phyloP scores from a whole-genome alignment of 2,888 invertebrate species.

The Agrenia bidenticulata region DNA sequence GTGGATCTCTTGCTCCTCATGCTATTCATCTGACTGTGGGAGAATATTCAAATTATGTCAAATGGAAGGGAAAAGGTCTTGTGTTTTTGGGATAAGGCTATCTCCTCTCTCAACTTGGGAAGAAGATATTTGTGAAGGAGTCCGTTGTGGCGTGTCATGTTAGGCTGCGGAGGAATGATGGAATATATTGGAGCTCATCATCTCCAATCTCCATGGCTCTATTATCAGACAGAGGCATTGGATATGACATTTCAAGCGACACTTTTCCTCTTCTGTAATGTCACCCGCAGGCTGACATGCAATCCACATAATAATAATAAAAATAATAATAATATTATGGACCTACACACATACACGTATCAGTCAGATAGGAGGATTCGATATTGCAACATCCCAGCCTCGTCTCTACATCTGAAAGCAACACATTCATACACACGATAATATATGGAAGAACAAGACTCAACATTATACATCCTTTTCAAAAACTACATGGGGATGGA shows the following conservation, averaged over 20 bases:
- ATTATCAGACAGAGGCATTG: slow-evolving; percentile 29
- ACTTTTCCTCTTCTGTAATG: slow-evolving; percentile 51
- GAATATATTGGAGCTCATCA: no score
- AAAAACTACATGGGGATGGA: neutral
- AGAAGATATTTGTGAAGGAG: no score
- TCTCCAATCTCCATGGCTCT: slow-evolving; percentile 10
- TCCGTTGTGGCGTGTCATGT: no score
- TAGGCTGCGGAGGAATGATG: no score
- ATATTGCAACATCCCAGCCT: slow-evolving; percentile 1
- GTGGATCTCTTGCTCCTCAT: no score
- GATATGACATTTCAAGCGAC: slow-evolving; percentile 50
- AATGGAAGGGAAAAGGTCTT: no score
- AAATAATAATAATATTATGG: neutral
- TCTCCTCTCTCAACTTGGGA: no score
- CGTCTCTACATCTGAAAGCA: neutral
- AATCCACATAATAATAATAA: slow-evolving; percentile 30
- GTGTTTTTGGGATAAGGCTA: no score
- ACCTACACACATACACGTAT: neutral
- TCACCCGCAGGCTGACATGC: slow-evolving; percentile 52
- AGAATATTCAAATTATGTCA: no score
- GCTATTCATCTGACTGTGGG: no score
- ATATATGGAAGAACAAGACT: neutral
- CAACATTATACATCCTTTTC: neutral
- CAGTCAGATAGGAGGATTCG: no score
- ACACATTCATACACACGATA: slow-evolving; percentile 8